Percentiles rank a stretch among this genome's conserved stretches.
phyloP scores from a whole-genome alignment of 37 sponge, comb jelly and placozoan genomes.

The Tethya wilhelma region DNA sequence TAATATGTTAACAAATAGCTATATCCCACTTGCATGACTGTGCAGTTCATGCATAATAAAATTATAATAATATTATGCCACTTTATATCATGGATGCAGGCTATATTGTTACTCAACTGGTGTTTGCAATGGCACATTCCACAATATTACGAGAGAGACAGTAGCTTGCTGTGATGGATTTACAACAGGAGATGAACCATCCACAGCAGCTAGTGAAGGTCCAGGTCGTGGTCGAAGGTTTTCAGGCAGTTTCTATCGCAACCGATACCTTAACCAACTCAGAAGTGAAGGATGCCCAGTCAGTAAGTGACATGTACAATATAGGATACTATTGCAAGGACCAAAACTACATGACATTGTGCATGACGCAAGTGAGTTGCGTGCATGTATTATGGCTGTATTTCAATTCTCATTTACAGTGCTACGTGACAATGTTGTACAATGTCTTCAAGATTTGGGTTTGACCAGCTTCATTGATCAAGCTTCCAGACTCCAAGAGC shows the following conservation, averaged over 20 bases:
- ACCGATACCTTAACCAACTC: not conserved
- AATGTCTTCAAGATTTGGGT: conserved; percentile 13
- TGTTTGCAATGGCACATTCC: not conserved
- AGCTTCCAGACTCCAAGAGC: not conserved
- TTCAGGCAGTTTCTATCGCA: not conserved
- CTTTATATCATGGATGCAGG: no score
- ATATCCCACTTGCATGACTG: no score
- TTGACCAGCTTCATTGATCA: no score
- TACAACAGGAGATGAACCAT: not conserved
- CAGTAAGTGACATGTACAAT: conserved; percentile 27
- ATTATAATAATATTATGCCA: no score
- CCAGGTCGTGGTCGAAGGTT: not conserved
- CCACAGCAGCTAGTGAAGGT: not conserved
- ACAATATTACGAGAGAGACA: not conserved
- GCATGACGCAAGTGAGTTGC: no score
- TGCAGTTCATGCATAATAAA: no score
- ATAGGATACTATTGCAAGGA: no score
- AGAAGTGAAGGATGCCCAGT: conserved; percentile 29
- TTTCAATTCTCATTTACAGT: conserved; percentile 2
- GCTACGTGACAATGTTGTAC: conserved; percentile 10
- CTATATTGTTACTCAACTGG: not conserved
- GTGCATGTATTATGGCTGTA: not conserved
- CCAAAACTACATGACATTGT: no score
- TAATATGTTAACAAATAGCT: no score
- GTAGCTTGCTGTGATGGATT: conserved; percentile 39